These are phyloP conservation scores for Rhynchopsitta pachyrhyncha DNA, from an alignment of 2,113 vertebrate species.

Conservation along the genomic window DNA sequence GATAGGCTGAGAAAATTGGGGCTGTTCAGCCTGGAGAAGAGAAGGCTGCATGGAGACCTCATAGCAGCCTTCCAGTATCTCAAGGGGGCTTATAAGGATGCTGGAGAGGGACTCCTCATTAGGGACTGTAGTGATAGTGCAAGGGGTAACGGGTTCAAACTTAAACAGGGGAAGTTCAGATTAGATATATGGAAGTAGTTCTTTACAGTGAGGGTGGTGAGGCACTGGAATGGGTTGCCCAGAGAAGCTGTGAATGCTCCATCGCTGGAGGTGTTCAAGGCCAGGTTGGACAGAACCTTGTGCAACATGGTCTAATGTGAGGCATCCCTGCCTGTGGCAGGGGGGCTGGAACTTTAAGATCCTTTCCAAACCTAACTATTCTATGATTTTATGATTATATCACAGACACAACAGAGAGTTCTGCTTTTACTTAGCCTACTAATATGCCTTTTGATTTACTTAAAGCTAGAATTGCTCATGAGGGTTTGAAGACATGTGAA, in stretches of 20 bases:
- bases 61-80: too few relatives aligned
- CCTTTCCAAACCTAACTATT: neutral
- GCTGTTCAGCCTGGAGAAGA: too few relatives aligned
- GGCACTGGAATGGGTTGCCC: neutral
- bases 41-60: too few relatives aligned
- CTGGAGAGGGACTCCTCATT: neutral
- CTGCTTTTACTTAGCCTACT: constrained; percentile 17
- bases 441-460: constrained; percentile 10
- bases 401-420: neutral
- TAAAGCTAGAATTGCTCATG: neutral
- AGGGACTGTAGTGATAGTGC: too few relatives aligned
- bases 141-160: too few relatives aligned
- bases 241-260: neutral
- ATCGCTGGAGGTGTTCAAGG: neutral
- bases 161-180: too few relatives aligned
- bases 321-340: too few relatives aligned
- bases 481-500: constrained; percentile 5
- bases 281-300: neutral
- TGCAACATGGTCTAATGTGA: neutral
- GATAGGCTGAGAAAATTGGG: too few relatives aligned
- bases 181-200: too few relatives aligned
- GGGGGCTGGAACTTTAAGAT: neutral
- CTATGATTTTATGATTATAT: neutral
- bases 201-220: neutral
- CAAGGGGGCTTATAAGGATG: neutral